Base-by-base conservation (phyloP, 1,140 invertebrate genomes). In the Lutraria rhynchaena region DNA sequence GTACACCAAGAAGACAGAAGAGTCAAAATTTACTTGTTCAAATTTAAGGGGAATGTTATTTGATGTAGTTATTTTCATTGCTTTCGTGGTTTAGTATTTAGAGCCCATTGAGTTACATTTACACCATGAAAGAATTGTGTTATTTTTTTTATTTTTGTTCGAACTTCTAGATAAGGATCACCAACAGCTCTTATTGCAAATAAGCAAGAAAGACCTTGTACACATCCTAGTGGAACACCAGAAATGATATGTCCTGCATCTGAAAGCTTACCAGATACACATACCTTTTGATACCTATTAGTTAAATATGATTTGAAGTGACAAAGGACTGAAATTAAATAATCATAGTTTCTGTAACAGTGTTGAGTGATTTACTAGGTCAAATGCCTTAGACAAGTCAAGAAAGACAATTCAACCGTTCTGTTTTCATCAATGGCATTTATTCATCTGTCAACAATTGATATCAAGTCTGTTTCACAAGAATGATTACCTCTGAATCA, bases 1-100 rank as follows among this genome's bases (percentile, higher is more conserved):
- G 55, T 4, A 58, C 24, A 58, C 55, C 55, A 29, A 58, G 55
- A 4, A 58, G 55, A n/a, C 51, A 53, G 51, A 53, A n/a, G 4
- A n/a, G 51, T 17, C 19, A 17, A 5, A 53, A 3, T 53, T 24
- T 7, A 58, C 31, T 9, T 7, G 17, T 27, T 9, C 24, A 58
- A 7, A 29, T 24, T 17, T n/a, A 5, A 58, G 24, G 24, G 27
- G 55, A 7, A 58, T 24, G 3, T 17, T 58, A 29, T 58, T 58
- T 58, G 55, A 7, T 27, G 9, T 24, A 58, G 9, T 29, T 29
- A 58, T 17, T 27, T 24, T 29, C 55, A 58, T 58, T 2, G 55
- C 55, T 29, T 58, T 58, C 31, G 55, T 29, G 27, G 27, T 58
- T 29, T 58, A 11, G n/a, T 24, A 24, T 29, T 58, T 58, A 29